These are phyloP conservation scores for Lynx canadensis DNA, from an alignment of 2,113 vertebrate genomes.

Conservation along the genomic window DNA sequence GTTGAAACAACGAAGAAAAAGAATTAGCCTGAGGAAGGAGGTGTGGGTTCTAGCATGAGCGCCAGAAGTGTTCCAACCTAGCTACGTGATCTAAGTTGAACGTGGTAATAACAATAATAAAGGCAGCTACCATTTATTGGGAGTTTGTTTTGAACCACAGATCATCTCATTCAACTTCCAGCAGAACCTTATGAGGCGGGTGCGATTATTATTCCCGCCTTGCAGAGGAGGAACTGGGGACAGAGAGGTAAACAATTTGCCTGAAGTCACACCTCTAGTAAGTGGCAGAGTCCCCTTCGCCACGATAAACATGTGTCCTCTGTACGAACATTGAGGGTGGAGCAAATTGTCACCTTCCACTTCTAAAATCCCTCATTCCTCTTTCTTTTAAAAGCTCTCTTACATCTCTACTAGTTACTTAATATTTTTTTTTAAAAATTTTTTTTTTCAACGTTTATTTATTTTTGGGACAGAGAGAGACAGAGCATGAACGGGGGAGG, in stretches of 20 bases:
- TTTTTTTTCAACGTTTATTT: too few relatives aligned
- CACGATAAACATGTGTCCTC: background rate
- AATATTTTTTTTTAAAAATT: background rate
- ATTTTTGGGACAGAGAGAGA: too few relatives aligned
- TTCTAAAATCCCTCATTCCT: background rate
- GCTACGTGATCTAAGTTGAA: background rate
- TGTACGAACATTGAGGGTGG: background rate
- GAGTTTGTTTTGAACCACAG: background rate
- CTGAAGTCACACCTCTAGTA: background rate
- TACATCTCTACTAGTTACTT: background rate
- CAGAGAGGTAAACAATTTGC: background rate
- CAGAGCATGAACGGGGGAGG: too few relatives aligned
- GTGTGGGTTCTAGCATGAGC: background rate
- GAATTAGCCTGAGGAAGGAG: background rate
- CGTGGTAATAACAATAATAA: background rate
- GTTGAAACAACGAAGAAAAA: background rate
- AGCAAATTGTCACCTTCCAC: background rate
- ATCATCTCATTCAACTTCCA: background rate
- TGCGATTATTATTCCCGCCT: background rate
- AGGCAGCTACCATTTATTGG: background rate
- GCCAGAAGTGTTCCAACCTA: background rate
- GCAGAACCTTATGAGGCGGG: background rate
- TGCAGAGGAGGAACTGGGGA: background rate
- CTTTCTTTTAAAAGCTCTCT: background rate
- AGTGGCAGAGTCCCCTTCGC: background rate